phyloP scores from a whole-genome alignment of 2,888 invertebrate genomes.

The Apamea crenata region DNA sequence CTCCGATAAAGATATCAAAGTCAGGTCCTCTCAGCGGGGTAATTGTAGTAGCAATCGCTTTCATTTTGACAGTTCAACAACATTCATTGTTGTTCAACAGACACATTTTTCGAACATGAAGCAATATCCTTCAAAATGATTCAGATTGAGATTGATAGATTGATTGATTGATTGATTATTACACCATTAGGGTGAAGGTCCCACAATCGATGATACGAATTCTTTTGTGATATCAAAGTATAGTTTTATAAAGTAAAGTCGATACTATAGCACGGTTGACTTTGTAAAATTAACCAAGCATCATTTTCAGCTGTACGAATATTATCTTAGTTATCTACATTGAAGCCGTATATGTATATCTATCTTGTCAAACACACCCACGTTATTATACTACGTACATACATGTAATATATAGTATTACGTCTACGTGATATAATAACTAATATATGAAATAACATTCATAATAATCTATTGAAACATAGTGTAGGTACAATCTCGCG shows the following conservation, averaged over 20 bases:
- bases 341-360: not conserved
- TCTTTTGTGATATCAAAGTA: not conserved
- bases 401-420: not conserved
- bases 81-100: no score
- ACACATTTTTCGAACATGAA: no score
- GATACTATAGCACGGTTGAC: not conserved
- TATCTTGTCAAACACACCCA: not conserved
- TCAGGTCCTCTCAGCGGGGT: no score
- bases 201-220: not conserved
- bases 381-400: not conserved
- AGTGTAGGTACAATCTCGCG: not conserved
- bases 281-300: no score
- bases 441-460: not conserved
- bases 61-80: no score
- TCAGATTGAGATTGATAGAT: no score
- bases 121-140: no score
- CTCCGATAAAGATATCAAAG: no score
- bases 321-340: not conserved
- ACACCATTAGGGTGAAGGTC: no score
- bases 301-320: not conserved
- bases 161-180: no score
- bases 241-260: not conserved
- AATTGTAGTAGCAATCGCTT: no score
- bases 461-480: not conserved
- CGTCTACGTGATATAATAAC: no score